These are phyloP conservation scores for Lemur catta DNA, from an alignment of 2,797 vertebrate genomes.

Conservation along the genomic window DNA sequence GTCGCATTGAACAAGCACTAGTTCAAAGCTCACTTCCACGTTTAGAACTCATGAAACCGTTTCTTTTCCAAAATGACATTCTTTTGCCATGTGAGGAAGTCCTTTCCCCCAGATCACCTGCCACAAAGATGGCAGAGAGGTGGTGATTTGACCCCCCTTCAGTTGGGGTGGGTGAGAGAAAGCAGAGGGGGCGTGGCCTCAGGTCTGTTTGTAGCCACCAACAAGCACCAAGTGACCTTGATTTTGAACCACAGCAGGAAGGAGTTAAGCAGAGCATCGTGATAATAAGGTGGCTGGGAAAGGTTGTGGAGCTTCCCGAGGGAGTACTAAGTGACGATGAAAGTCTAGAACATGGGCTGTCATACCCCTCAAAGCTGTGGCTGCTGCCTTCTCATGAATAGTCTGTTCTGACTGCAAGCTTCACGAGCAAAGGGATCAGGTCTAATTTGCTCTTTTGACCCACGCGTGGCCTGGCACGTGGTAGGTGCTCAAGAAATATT, in stretches of 20 bases:
- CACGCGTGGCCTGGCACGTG: not conserved
- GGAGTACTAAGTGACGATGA: rapidly evolving
- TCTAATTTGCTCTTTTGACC: not conserved
- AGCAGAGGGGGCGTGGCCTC: not conserved
- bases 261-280: rapidly evolving
- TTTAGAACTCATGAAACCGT: not conserved
- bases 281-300: too few species aligned
- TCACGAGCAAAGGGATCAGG: rapidly evolving
- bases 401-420: not conserved
- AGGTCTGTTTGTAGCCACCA: not conserved
- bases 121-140: not conserved
- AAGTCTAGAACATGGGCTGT: not conserved
- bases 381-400: not conserved
- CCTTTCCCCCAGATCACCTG: not conserved
- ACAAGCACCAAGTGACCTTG: not conserved
- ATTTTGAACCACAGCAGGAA: not conserved
- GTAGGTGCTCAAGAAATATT: not conserved
- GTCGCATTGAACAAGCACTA: rapidly evolving
- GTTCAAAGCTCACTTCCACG: not conserved
- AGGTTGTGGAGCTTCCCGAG: not conserved
- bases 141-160: not conserved
- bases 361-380: not conserved
- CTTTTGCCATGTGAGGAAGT: not conserved
- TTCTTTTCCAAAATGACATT: not conserved
- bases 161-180: too few species aligned